Evolutionary conservation across 2,888 invertebrate species (phyloP), one percentile per base, ranked within the genome.

Genomic region (Drosophila aldrichi): DNA sequence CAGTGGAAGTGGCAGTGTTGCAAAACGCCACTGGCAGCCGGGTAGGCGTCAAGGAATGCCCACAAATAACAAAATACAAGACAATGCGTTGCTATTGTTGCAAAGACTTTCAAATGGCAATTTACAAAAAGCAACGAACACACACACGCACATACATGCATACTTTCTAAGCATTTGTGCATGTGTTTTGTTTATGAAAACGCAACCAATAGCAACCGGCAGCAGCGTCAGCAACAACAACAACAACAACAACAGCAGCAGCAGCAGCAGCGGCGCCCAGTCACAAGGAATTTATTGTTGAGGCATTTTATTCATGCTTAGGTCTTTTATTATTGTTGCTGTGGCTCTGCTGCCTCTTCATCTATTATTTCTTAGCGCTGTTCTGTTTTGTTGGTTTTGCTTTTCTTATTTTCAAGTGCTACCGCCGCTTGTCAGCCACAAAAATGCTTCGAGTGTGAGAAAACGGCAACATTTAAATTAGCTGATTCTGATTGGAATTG

Each of bases 211-310:
- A 56, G 38, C 41, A 62, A 16, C 59, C 59, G 54, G 22, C 61
- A 64, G 49, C 77, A 44, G 18, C 59, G 48, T 18, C 52, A 14
- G 34, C 12, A 34, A 12, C 36, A 46, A 1, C 55, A 69, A 43
- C 60, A 52, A 29, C 52, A 44, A 22, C 52, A 52, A 2, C 36
- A 36, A 14, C 14, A 1, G 9, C 32, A 41, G 8, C 58, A 61
- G 49, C 71, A 44, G 20, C 60, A 48, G 29, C 49, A 52, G 14
- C 51, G 10, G 32, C 32, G 32, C 52, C 52, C 68, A 74, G 67
- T 67, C 84, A 72, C 87, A 86, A 86, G 89, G 73, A 90, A 89
- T 90, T 90, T 82, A 73, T 86, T 86, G 89, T 86, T 86, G 90
- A 80, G 90, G 87, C 81, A 86, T 73, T 81, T 81, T 73, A 67